Evolutionary conservation across 92 coral and sea anemone genomes (phyloP), one percentile per base, ranked within the genome.

Genomic region (Isaurus tuberculatus): DNA sequence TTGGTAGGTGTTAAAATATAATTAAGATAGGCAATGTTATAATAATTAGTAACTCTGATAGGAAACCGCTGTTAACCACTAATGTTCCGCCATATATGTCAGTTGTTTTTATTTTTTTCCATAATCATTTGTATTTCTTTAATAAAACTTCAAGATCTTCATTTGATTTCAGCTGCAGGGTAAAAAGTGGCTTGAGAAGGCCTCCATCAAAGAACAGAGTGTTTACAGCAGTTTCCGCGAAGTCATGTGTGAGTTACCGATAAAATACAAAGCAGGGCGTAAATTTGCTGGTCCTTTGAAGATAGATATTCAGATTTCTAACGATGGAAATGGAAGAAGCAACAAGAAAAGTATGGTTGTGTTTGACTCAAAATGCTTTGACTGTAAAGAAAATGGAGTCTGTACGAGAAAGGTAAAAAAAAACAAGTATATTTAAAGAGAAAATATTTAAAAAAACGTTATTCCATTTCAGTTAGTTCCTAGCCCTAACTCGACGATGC

Each of bases 171-270:
- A 63, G 68, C 28, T 63, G 57, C 19, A n/a, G 17, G 42, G 42
- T 36, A 27, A 7, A 16, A 71, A 69, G 26, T 34, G 49, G 49
- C 28, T 69, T 1, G 46, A 13, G 19, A 69, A 42, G 74, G 53
- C 8, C 0, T 20, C 26, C 10, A n/a, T n/a, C n/a, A n/a, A n/a
- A n/a, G n/a, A n/a, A n/a, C 57, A 30, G 4, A 48, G 55, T 43
- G 51, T 66, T 16, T 74, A 74, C 66, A 51, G 27, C 80, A 74
- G 80, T 11, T 53, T 32, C 65, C 66, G 80, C 4, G 80, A 74
- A 22, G 80, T 74, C 16, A 4, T 53, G 19, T 74, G 80, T 22
- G 26, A 74, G 3, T 49, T 74, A 15, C 42, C 65, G 19, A 53
- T 74, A 32, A 19, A 29, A 64, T 74, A 74, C 9, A 23, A 1